A percentile compares a stretch with the other conserved stretches of the same genome.
Evolutionary conservation across 2,888 invertebrate genomes (phyloP).

Genomic region (Aelia acuminata): DNA sequence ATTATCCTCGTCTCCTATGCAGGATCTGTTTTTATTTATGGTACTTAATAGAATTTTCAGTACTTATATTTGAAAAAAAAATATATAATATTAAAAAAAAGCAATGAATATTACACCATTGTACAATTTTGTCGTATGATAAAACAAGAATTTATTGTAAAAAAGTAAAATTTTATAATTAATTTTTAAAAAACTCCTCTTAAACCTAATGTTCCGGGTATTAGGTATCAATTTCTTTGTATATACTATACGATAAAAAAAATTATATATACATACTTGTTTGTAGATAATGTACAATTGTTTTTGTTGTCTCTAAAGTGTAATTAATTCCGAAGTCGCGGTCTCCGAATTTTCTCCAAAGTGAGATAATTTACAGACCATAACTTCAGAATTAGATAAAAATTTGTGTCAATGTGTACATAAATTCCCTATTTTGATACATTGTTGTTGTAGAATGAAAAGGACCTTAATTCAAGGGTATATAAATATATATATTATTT

Average conservation of each 20-base stretch:
- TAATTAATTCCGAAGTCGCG: slow-evolving; percentile 32
- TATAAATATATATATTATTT: slow-evolving; percentile 54
- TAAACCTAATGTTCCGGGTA: slow-evolving; percentile 7
- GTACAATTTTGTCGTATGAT: neutral
- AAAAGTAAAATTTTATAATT: neutral
- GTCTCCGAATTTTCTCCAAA: neutral
- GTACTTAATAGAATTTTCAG: slow-evolving; percentile 45
- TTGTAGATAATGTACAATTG: slow-evolving; percentile 57
- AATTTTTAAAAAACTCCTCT: neutral
- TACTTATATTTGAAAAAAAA: slow-evolving; percentile 8
- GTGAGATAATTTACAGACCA: neutral
- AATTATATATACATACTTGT: slow-evolving; percentile 52
- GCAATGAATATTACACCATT: neutral
- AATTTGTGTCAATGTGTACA: slow-evolving; percentile 54
- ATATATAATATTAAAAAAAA: neutral
- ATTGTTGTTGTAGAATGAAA: slow-evolving; percentile 54
- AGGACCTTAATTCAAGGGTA: slow-evolving; percentile 50
- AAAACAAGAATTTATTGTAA: neutral
- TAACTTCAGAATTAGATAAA: slow-evolving; percentile 8
- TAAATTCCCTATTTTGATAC: slow-evolving; percentile 59
- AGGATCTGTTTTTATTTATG: neutral
- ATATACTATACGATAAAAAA: slow-evolving; percentile 44
- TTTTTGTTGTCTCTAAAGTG: slow-evolving; percentile 37
- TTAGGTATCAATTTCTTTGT: slow-evolving; percentile 45
- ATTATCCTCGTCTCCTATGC: neutral